These are phyloP conservation scores for Dolichomitus sp. DNA, from an alignment of 2,888 invertebrate genomes.

Conservation along the genomic window DNA sequence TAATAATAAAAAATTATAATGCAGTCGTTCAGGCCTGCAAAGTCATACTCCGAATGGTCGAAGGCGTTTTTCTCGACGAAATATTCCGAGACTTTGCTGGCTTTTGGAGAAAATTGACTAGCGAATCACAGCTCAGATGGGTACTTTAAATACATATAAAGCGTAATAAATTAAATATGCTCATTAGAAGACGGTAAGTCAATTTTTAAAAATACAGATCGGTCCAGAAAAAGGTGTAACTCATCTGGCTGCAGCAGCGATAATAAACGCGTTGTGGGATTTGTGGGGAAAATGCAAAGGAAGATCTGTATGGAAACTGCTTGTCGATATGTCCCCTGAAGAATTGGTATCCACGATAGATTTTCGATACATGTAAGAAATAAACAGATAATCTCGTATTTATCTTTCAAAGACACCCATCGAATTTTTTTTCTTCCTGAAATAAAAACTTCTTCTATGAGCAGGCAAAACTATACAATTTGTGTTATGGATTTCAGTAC, in stretches of 20 bases:
- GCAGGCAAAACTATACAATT: slow-evolving; percentile 10
- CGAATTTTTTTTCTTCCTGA: no score
- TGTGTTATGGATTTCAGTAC: slow-evolving; percentile 88
- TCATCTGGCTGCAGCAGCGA: slow-evolving; percentile 95
- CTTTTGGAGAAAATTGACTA: slow-evolving; percentile 94
- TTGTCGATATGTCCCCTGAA: slow-evolving; percentile 95
- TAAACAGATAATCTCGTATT: background rate
- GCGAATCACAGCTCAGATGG: slow-evolving; percentile 97
- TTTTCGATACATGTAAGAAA: slow-evolving; percentile 90
- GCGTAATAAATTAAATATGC: background rate
- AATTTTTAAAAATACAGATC: slow-evolving; percentile 87
- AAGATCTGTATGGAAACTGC: slow-evolving; percentile 95
- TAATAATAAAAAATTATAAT: slow-evolving; percentile 59
- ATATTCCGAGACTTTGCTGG: slow-evolving; percentile 92
- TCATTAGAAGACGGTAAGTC: background rate
- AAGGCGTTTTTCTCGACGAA: slow-evolving; percentile 90
- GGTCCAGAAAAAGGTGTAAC: slow-evolving; percentile 97
- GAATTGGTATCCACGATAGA: slow-evolving; percentile 94
- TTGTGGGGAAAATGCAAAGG: slow-evolving; percentile 94
- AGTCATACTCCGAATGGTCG: slow-evolving; percentile 90
- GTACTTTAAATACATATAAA: slow-evolving; percentile 85
- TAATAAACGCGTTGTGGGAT: slow-evolving; percentile 97
- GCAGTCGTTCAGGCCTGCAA: slow-evolving; percentile 92
- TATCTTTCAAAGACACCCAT: no score
- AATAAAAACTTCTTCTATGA: background rate